phyloP scores from a whole-genome alignment of 2,113 vertebrate species.

The Eclectus roratus region DNA sequence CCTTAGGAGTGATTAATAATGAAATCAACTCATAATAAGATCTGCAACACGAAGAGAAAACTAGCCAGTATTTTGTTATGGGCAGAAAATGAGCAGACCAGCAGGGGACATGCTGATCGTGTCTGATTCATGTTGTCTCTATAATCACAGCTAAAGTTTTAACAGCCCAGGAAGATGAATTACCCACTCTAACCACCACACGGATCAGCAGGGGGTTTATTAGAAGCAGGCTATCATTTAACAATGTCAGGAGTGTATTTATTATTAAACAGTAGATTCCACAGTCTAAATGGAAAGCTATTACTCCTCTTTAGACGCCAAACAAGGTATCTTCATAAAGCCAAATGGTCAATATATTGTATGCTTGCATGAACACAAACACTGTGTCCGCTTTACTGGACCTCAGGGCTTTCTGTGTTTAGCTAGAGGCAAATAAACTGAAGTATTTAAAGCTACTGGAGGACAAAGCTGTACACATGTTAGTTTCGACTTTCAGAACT shows the following conservation, averaged over 20 bases:
- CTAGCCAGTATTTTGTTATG: conserved; percentile 18
- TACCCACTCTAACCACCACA: conserved; percentile 19
- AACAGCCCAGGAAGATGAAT: conserved; percentile 59
- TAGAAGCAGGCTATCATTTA: conserved; percentile 64
- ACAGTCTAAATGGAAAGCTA: conserved; percentile 40
- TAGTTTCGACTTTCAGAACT: neutral
- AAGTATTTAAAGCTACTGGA: neutral
- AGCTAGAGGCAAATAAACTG: neutral
- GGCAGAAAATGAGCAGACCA: conserved; percentile 70
- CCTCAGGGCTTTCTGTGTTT: neutral
- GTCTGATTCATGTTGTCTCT: conserved; percentile 71
- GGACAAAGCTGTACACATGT: neutral
- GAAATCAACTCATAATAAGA: conserved; percentile 37
- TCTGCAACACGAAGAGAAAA: neutral
- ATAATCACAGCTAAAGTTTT: conserved; percentile 49
- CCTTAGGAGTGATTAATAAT: neutral
- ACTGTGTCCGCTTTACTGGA: neutral
- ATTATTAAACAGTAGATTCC: conserved; percentile 46
- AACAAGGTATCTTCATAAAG: conserved; percentile 12
- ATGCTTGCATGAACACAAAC: neutral
- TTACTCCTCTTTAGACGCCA: conserved; percentile 32
- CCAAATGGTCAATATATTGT: neutral
- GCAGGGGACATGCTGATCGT: conserved; percentile 65
- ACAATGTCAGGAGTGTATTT: conserved; percentile 50
- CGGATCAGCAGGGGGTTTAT: conserved; percentile 71